Evolutionary conservation across 2,888 invertebrate species (phyloP).

Genomic region (Dryobota labecula): DNA sequence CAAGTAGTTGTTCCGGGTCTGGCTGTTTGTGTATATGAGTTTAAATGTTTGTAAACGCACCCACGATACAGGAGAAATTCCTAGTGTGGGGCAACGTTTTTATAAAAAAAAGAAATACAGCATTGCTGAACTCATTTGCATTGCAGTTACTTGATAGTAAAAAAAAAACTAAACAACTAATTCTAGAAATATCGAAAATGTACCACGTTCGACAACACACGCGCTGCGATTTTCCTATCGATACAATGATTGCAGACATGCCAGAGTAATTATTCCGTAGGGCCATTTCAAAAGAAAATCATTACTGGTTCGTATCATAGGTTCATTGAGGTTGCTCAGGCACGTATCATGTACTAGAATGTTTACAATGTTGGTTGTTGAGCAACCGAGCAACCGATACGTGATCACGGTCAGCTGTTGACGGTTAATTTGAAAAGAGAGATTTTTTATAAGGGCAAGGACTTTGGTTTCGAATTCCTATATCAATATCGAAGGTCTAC

Average conservation of each 20-base stretch:
- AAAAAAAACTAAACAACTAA: not conserved
- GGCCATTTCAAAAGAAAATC: slow-evolving; percentile 49
- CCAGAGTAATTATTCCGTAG: slow-evolving; percentile 45
- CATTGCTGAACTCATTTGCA: not conserved
- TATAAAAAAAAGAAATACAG: too few species aligned
- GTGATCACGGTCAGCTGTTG: slow-evolving; percentile 53
- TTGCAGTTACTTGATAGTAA: not conserved
- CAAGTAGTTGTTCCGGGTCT: too few species aligned
- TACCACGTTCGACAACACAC: slow-evolving; percentile 1
- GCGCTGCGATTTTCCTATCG: slow-evolving; percentile 16
- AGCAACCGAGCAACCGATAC: slow-evolving; percentile 41
- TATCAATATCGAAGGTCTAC: slow-evolving; percentile 25
- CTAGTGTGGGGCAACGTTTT: too few species aligned
- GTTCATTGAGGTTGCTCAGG: slow-evolving; percentile 31
- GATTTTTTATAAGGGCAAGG: slow-evolving; percentile 52
- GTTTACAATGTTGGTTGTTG: slow-evolving; percentile 47
- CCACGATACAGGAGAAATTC: too few species aligned
- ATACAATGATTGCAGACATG: slow-evolving; percentile 29
- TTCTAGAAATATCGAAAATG: slow-evolving; percentile 9
- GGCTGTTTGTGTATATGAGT: too few species aligned
- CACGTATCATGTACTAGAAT: slow-evolving; percentile 60
- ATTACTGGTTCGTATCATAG: slow-evolving; percentile 30
- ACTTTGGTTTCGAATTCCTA: slow-evolving; percentile 30
- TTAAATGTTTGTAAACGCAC: too few species aligned
- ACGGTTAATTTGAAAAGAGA: slow-evolving; percentile 56